phyloP scores from a whole-genome alignment of 1,140 invertebrate species.

The Theocolax elegans region DNA sequence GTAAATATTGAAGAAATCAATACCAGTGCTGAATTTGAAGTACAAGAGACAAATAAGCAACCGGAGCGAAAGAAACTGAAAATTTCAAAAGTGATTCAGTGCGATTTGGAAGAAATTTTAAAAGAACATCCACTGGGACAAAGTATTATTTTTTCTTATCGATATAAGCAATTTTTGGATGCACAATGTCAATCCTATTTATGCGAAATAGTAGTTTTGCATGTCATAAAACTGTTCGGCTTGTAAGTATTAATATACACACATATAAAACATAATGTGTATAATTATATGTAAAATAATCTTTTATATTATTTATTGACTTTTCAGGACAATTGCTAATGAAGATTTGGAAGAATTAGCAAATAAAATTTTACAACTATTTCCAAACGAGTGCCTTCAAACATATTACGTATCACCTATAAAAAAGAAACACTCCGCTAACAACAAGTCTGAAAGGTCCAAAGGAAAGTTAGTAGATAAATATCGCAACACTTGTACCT shows the following conservation, averaged over 20 bases:
- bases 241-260: background rate
- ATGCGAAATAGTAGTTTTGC: background rate
- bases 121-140: background rate
- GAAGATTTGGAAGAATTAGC: background rate
- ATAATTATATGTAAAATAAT: too few species aligned
- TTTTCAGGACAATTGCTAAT: background rate
- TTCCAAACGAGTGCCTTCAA: background rate
- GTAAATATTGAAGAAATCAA: too few species aligned
- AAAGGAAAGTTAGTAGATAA: constrained; percentile 4
- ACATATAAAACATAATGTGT: background rate
- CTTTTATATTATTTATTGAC: background rate
- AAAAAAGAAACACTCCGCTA: background rate
- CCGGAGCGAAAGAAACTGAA: too few species aligned
- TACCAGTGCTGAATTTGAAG: too few species aligned
- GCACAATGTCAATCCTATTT: background rate
- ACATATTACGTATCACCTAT: background rate
- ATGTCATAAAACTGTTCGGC: background rate
- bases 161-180: background rate
- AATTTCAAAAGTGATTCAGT: too few species aligned
- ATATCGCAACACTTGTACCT: background rate
- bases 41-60: too few species aligned
- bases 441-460: background rate
- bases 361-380: background rate
- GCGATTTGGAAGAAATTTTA: background rate
- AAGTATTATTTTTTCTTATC: background rate